phyloP scores from a whole-genome alignment of 1,140 invertebrate species.

The Penaeus indicus region DNA sequence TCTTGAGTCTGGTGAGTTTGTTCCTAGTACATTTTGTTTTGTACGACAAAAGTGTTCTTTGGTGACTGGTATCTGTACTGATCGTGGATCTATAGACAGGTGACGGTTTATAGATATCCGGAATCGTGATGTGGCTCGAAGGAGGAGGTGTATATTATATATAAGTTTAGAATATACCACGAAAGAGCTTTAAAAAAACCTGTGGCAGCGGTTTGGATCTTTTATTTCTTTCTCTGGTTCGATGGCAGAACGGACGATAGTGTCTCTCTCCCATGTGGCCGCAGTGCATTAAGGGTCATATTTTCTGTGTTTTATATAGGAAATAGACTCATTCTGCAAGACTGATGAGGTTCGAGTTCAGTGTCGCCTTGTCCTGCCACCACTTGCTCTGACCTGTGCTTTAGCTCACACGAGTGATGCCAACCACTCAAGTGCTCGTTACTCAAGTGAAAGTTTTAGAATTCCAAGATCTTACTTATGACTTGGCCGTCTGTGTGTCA shows the following conservation, averaged over 20 bases:
- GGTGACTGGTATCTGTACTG: constrained; percentile 17
- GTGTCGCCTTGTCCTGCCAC: too few species aligned
- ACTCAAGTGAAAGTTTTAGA: constrained; percentile 1
- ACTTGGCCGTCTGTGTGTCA: background rate
- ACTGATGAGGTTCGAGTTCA: too few species aligned
- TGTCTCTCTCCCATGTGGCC: too few species aligned
- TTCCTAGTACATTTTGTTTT: constrained; percentile 40
- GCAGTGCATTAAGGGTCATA: constrained; percentile 5
- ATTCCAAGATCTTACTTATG: constrained; percentile 39
- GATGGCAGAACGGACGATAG: too few species aligned
- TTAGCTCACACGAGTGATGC: too few species aligned
- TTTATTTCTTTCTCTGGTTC: too few species aligned
- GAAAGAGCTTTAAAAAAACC: too few species aligned
- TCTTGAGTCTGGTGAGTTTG: constrained; percentile 17
- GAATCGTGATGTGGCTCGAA: too few species aligned
- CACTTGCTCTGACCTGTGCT: too few species aligned
- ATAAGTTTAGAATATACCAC: background rate
- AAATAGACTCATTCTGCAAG: constrained; percentile 22
- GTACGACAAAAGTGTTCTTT: constrained; percentile 21
- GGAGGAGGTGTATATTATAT: constrained; percentile 1
- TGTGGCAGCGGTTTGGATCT: too few species aligned
- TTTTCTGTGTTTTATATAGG: constrained; percentile 46
- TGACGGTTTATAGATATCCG: background rate
- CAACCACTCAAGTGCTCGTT: too few species aligned
- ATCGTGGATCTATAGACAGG: background rate